phyloP scores from a whole-genome alignment of 30 jellyfish, hydroid and myxozoan species.

The Calvadosia cruxmelitensis region DNA sequence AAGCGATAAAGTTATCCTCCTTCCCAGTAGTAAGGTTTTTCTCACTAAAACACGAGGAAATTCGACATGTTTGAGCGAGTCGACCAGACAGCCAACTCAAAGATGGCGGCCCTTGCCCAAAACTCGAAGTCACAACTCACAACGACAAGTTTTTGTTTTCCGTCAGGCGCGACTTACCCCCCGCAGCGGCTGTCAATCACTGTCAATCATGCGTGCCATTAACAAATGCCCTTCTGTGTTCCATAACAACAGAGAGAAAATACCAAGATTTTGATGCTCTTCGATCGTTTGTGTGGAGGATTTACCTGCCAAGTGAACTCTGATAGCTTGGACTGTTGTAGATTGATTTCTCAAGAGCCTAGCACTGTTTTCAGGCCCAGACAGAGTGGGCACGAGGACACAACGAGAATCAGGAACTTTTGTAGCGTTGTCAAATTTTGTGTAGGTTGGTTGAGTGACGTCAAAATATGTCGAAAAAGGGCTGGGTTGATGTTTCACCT shows the following conservation, averaged over 20 bases:
- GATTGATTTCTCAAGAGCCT: too few species aligned
- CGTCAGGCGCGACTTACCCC: slow-evolving; percentile 95
- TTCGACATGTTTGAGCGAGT: neutral
- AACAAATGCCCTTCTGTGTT: neutral
- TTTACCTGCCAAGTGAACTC: too few species aligned
- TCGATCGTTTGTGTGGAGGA: too few species aligned
- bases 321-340: too few species aligned
- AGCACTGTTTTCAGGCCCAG: too few species aligned
- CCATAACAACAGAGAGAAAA: neutral
- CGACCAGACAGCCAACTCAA: slow-evolving; percentile 16
- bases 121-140: slow-evolving; percentile 30
- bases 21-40: neutral
- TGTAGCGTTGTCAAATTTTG: too few species aligned
- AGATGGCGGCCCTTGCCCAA: slow-evolving; percentile 54
- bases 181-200: slow-evolving; percentile 72
- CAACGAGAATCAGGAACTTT: too few species aligned
- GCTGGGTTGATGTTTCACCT: too few species aligned
- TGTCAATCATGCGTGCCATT: slow-evolving; percentile 1
- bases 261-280: neutral
- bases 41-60: neutral
- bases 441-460: too few species aligned
- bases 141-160: slow-evolving; percentile 48
- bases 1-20: neutral
- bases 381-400: too few species aligned
- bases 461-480: too few species aligned